These are phyloP conservation scores for Halictus ligatus DNA, from an alignment of 2,888 invertebrate genomes.

Conservation along the genomic window DNA sequence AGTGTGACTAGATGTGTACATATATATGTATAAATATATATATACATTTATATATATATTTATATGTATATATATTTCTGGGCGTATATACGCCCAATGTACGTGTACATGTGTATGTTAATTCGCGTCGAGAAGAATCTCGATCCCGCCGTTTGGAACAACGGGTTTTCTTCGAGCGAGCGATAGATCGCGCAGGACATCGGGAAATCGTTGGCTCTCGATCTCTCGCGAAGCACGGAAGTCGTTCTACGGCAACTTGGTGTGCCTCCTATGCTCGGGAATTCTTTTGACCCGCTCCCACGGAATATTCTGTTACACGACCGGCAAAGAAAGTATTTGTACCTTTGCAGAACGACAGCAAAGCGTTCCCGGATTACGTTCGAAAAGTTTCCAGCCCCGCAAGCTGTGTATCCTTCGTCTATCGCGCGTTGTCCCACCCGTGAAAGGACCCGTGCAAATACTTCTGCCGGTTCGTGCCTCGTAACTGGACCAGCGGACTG, in stretches of 20 bases:
- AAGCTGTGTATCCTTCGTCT: neutral
- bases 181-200: neutral
- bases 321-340: neutral
- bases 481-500: neutral
- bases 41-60: slow-evolving; percentile 7
- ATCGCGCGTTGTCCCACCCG: neutral
- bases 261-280: neutral
- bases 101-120: slow-evolving; percentile 33
- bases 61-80: slow-evolving; percentile 32
- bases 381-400: neutral
- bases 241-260: neutral
- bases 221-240: slow-evolving; percentile 40
- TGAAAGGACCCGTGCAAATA: neutral
- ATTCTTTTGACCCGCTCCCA: neutral
- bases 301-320: neutral
- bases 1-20: neutral
- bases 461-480: neutral
- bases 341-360: neutral
- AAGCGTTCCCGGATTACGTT: neutral
- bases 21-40: neutral
- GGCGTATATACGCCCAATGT: neutral
- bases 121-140: slow-evolving; percentile 38
- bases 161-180: neutral
- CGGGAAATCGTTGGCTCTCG: neutral
- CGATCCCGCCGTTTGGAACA: neutral